Base-by-base conservation (phyloP, 2,113 vertebrate species). In the Falco punctatus region DNA sequence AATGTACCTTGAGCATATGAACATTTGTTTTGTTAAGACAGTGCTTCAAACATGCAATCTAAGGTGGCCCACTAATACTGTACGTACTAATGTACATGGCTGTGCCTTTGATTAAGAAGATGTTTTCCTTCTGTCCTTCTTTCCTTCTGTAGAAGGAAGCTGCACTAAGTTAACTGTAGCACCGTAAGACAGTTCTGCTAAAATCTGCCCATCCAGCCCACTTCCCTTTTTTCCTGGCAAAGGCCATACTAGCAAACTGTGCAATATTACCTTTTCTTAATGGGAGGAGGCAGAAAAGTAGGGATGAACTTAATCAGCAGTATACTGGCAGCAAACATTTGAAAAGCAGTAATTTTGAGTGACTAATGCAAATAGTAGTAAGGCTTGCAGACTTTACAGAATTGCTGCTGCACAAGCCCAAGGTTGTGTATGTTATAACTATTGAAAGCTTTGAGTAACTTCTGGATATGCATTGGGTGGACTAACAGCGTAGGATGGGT, bases 241-340 rank as follows among this genome's bases (percentile, higher is more conserved):
- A 94, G 81, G 32, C 55, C 32, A 10, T n/a, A 62, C 74, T 69
- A 17, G 48, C 30, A 66, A 82, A 80, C 48, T 90, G 16, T 67
- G n/a, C 65, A 44, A 22, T 79, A 66, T 66, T 95, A 33, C 82
- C n/a, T 69, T 51, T 23, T 61, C 82, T 65, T 77, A 67, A 67
- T 22, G 35, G 58, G 62, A 78, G 27, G 81, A 74, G 33, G 38
- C 62, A 86, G 74, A 71, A 82, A 73, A 94, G 62, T 70, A 91
- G 48, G 81, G 73, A 93, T 91, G 73, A 95, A 93, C 69, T 86
- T 92, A 55, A 86, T 91, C 23, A 81, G 73, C 70, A 80, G 12
- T 89, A 80, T 94, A 58, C 84, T 95, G 48, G 80, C 75, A 81
- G 84, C 77, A 94, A 96, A 78, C 67, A n/a, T 95, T 92, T 91